Percentiles rank a stretch among this genome's conserved stretches.
phyloP scores from a whole-genome alignment of 2,888 invertebrate species.

The Patella ulyssiponensis region DNA sequence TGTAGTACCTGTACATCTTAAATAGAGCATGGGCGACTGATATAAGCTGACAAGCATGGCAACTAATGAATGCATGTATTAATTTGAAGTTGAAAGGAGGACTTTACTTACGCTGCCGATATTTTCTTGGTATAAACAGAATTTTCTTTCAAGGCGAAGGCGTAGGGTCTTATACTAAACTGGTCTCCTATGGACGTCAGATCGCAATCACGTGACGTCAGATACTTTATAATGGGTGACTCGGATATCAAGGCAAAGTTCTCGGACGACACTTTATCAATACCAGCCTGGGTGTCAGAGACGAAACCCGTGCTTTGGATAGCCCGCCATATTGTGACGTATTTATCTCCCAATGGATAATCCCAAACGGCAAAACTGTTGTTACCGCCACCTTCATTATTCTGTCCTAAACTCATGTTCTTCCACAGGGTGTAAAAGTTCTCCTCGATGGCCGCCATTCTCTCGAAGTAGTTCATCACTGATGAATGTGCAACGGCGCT shows the following conservation, averaged over 20 bases:
- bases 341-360: constrained; percentile 92
- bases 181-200: constrained; percentile 50
- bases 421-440: constrained; percentile 52
- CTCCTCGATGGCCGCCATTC: constrained; percentile 47
- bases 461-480: constrained; percentile 46
- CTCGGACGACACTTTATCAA: constrained; percentile 76
- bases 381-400: constrained; percentile 18
- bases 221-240: constrained; percentile 54
- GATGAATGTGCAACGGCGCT: constrained; percentile 37
- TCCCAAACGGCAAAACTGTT: constrained; percentile 71
- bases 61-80: too few species aligned
- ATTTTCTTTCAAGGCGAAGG: constrained; percentile 52
- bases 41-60: too few species aligned
- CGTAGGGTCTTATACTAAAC: constrained; percentile 55
- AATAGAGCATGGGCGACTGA: too few species aligned
- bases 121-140: constrained; percentile 43
- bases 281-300: constrained; percentile 80
- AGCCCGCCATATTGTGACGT: constrained; percentile 87
- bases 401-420: constrained; percentile 44
- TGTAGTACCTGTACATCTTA: too few species aligned
- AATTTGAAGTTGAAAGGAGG: too few species aligned
- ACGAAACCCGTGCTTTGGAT: constrained; percentile 87
- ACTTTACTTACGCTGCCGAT: constrained; percentile 28
- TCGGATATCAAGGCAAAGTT: constrained; percentile 54
- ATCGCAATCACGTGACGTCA: constrained; percentile 43